phyloP scores from a whole-genome alignment of 2,797 vertebrate genomes.

The Platalea minor region DNA sequence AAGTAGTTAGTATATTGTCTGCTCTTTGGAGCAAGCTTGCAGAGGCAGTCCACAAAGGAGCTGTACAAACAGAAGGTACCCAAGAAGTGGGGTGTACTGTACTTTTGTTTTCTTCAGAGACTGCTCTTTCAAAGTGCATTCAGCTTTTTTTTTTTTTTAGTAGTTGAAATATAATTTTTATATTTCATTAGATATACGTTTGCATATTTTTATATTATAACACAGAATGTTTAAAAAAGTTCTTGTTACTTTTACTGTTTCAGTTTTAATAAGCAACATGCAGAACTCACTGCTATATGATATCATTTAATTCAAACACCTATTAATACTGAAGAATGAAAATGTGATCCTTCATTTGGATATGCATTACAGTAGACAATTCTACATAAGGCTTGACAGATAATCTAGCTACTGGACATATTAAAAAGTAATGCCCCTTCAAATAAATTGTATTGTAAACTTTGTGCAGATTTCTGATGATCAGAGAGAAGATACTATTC shows the following conservation, averaged over 20 bases:
- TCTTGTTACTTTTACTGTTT: not conserved
- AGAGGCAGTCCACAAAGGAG: not conserved
- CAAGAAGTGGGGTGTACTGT: not conserved
- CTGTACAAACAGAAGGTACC: not conserved
- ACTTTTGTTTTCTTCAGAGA: not conserved
- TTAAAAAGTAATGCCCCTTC: not conserved
- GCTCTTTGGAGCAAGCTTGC: not conserved
- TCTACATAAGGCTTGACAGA: not conserved
- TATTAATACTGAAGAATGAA: not conserved
- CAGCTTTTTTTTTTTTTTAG: not conserved
- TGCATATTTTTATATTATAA: not conserved
- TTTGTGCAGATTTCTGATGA: not conserved
- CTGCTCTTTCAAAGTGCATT: not conserved
- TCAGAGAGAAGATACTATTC: not conserved
- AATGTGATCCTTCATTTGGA: not conserved
- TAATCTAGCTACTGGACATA: not conserved
- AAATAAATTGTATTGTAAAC: not conserved
- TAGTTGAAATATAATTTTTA: not conserved
- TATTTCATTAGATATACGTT: not conserved
- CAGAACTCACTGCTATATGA: not conserved
- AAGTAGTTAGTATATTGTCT: not conserved
- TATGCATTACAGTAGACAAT: not conserved
- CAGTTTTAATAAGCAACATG: not conserved
- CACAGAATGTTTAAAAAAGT: not conserved
- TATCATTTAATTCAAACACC: not conserved